Percentiles rank a stretch among this genome's conserved stretches.
phyloP scores from a whole-genome alignment of 2,113 vertebrate genomes.

The Coreoperca whiteheadi region DNA sequence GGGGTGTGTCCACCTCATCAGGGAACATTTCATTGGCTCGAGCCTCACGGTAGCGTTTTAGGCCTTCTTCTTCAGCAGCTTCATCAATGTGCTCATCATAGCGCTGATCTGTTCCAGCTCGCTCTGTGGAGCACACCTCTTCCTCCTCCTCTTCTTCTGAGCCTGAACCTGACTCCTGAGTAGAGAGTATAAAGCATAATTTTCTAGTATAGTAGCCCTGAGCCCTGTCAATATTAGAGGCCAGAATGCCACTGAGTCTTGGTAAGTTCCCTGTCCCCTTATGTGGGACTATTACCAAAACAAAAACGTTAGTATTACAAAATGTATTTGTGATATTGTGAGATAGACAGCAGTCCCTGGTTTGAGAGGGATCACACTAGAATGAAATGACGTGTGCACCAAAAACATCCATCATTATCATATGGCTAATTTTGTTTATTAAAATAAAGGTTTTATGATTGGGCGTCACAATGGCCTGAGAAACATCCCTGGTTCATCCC shows the following conservation, averaged over 20 bases:
- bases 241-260: background rate
- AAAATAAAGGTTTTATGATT: background rate
- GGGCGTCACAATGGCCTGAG: background rate
- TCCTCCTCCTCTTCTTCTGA: conserved; percentile 88
- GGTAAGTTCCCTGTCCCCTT: background rate
- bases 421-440: too few species aligned
- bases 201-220: background rate
- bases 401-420: too few species aligned
- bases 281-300: background rate
- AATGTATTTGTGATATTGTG: background rate
- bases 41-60: conserved; percentile 92
- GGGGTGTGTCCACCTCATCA: conserved; percentile 95
- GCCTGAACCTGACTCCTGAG: conserved; percentile 72
- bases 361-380: background rate
- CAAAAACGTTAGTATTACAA: background rate
- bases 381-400: too few species aligned
- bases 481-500: background rate
- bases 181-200: conserved; percentile 9
- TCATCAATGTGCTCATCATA: conserved; percentile 90
- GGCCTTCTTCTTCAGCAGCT: conserved; percentile 89
- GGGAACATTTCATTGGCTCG: conserved; percentile 95
- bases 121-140: conserved; percentile 83
- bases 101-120: conserved; percentile 84
- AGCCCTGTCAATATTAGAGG: background rate
- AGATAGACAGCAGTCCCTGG: background rate